Evolutionary conservation across 2,113 vertebrate species (phyloP).

Genomic region (Pseudonaja textilis): DNA sequence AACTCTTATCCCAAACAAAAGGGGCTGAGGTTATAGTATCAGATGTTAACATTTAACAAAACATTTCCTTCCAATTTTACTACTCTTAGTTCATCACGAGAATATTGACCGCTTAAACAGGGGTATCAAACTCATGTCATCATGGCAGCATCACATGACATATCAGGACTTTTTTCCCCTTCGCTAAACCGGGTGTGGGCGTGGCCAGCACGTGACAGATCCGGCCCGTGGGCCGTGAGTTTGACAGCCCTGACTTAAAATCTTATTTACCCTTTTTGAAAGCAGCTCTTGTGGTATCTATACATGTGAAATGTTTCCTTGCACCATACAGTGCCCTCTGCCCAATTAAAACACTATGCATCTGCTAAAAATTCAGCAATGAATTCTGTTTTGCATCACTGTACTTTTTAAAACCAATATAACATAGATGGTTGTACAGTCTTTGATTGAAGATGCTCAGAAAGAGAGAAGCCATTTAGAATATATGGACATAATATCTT

Average conservation of each 20-base stretch:
- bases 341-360: not conserved
- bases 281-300: not conserved
- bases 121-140: too few species aligned
- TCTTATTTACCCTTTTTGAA: not conserved
- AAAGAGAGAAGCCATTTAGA: not conserved
- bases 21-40: not conserved
- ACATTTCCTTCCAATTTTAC: not conserved
- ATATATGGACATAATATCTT: not conserved
- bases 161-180: too few species aligned
- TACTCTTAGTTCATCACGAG: not conserved
- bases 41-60: not conserved
- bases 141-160: too few species aligned
- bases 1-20: not conserved
- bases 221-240: too few species aligned
- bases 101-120: not conserved
- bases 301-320: not conserved
- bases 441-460: not conserved
- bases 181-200: too few species aligned
- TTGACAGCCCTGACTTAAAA: not conserved
- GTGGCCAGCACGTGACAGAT: too few species aligned
- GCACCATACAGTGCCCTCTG: not conserved
- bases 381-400: not conserved
- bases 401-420: not conserved
- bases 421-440: not conserved
- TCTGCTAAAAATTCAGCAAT: not conserved